Base-by-base conservation (phyloP, 2,888 invertebrate genomes). In the Erpobdella octoculata region DNA sequence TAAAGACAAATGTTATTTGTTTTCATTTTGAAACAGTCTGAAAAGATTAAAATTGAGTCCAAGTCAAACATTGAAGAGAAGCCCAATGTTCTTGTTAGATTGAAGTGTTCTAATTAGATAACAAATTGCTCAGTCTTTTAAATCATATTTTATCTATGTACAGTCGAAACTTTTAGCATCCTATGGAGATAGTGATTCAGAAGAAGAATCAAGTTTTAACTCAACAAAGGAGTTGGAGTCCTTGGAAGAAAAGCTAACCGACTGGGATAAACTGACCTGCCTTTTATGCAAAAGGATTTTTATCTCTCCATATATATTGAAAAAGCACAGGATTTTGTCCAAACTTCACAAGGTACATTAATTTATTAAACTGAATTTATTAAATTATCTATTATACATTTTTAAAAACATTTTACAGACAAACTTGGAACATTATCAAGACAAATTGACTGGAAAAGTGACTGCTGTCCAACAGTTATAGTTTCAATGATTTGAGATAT, bases 201-300 rank as follows among this genome's bases (percentile, higher is more conserved):
- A 70, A 18, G 35, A 53, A 21, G 70, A 70, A 18, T 36, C 33
- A 2, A 12, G 21, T 8, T 41, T 35, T 12, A 36, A 31, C 33
- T 25, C 28, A 6, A 37, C 21, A 3, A 37, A 59, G 9, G 70
- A 53, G 21, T 36, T 58, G 70, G 37, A 28, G 58, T 41, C 70
- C 3, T 35, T 70, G 6, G 70, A 70, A 37, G 70, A 70, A 59
- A 71, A 66, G 31, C 35, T 71, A 38, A 71, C 67, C 0, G 71
- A 67, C 67, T 67, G 67, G 59, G 38, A 36, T 31, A 71, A 71
- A 46, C n/a, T 66, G 59, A 66, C 71, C 8, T 71, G 71, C 35
- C 67, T 71, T 18, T 41, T 71, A 31, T 71, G 71, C 67, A 66
- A 58, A 21, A 48, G 71, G 38, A 59, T 41, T 6, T 71, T 71